Base-by-base conservation (phyloP, 2,113 vertebrate species). In the Sylvietta virens region DNA sequence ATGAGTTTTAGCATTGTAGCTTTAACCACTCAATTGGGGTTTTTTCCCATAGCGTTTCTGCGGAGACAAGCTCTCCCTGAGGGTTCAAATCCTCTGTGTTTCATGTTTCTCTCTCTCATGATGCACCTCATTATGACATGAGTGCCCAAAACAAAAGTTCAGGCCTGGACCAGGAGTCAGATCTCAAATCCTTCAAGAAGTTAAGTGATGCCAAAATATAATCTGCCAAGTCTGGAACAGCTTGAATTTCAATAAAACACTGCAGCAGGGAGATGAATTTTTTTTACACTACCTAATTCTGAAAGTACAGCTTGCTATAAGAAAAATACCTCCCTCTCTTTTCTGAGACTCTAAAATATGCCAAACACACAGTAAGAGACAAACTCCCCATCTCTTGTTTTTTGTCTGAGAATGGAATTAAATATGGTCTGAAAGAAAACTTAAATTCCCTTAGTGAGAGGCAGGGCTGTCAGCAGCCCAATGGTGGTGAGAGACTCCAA, bases 101-200 rank as follows among this genome's bases (percentile, higher is more conserved):
- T 90, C n/a, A 5, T 51, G 26, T 11, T 77, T 77, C 11, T 54
- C 13, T 58, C 30, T 58, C 28, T 64, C 48, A 37, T 3, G 12
- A 56, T n/a, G 14, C 30, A 57, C 19, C 21, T 57, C 27, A 48
- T 35, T 58, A 50, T 0, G 0, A 28, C 10, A 10, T 7, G 4
- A 71, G 18, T 22, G 19, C 18, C 24, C 42, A 81, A 58, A 73
- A 40, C 10, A 66, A 60, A 86, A 91, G 71, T 18, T 66, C 48
- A 35, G 33, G 21, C 26, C 83, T 64, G 24, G 27, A 71, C 7
- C 24, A 65, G 23, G 5, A 61, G 6, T 26, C 42, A 54, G 20
- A 62, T 58, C 30, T 81, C 58, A 90, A 78, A 73, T 54, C 20
- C 39, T 81, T 81, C 80, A 58, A 30, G 35, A 88, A 58, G 22